phyloP scores from a whole-genome alignment of 2,797 vertebrate species.

The Acanthurus leucopareius region DNA sequence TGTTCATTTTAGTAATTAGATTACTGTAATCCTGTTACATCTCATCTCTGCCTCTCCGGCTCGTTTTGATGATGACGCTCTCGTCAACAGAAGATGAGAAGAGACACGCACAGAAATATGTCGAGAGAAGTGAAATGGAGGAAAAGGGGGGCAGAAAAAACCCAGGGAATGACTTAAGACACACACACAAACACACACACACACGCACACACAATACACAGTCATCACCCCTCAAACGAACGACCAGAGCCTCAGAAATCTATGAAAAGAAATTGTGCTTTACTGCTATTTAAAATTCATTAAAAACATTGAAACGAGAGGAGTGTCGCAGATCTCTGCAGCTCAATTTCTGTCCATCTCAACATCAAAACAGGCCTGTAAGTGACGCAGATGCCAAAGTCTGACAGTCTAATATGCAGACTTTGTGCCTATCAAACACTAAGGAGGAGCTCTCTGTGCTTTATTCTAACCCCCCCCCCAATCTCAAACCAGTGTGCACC shows the following conservation, averaged over 20 bases:
- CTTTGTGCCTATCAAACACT: conserved; percentile 28
- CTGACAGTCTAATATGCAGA: conserved; percentile 41
- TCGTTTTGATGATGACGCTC: conserved; percentile 60
- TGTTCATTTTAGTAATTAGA: conserved; percentile 56
- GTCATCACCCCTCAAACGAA: conserved; percentile 49
- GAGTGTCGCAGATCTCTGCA: conserved; percentile 28
- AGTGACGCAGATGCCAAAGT: conserved; percentile 38
- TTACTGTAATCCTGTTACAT: conserved; percentile 59
- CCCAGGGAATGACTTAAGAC: conserved; percentile 30
- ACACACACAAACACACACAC: conserved; percentile 3
- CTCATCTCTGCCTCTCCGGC: conserved; percentile 45
- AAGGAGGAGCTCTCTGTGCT: conserved; percentile 31
- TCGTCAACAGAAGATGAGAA: conserved; percentile 58
- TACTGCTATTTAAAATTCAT: conserved; percentile 62
- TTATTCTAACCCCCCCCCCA: conserved; percentile 5
- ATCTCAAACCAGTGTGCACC: conserved; percentile 24
- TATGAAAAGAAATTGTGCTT: conserved; percentile 36
- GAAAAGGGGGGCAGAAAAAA: conserved; percentile 8
- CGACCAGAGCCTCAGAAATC: conserved; percentile 35
- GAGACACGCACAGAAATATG: conserved; percentile 31
- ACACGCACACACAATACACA: conserved; percentile 12
- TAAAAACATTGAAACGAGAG: conserved; percentile 15
- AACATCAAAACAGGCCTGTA: conserved; percentile 53
- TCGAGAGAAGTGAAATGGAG: conserved; percentile 33
- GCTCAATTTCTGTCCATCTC: conserved; percentile 37